These are phyloP conservation scores for Scaptodrosophila lebanonensis DNA, from an alignment of 1,140 invertebrate genomes.

Conservation along the genomic window DNA sequence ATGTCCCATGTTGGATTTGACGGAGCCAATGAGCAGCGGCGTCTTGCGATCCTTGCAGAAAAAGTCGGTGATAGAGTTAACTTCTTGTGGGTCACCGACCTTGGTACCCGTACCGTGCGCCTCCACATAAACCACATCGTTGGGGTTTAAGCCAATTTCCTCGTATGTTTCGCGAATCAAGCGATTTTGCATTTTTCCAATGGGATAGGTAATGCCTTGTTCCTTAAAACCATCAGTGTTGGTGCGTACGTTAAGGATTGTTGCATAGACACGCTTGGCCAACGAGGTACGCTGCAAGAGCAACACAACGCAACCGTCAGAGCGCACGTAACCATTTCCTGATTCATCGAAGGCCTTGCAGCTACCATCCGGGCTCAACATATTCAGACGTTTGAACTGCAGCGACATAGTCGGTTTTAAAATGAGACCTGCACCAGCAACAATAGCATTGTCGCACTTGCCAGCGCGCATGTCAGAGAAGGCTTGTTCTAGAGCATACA, in stretches of 20 bases:
- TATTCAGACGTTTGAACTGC: conserved; percentile 94
- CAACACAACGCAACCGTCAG: conserved; percentile 90
- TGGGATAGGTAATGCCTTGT: conserved; percentile 94
- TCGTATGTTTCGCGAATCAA: conserved; percentile 91
- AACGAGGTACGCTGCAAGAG: conserved; percentile 87
- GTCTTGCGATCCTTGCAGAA: conserved; percentile 90
- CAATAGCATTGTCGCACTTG: conserved; percentile 94
- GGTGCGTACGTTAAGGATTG: conserved; percentile 89
- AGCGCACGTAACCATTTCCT: conserved; percentile 94
- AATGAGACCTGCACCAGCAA: conserved; percentile 89
- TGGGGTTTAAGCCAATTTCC: conserved; percentile 88
- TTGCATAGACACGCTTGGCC: conserved; percentile 90
- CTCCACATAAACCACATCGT: conserved; percentile 91
- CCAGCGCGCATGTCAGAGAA: conserved; percentile 88
- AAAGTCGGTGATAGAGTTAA: conserved; percentile 93
- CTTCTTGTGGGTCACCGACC: conserved; percentile 96
- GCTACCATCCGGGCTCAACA: conserved; percentile 91
- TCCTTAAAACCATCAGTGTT: conserved; percentile 95
- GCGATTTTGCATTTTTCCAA: conserved; percentile 89
- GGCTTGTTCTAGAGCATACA: conserved; percentile 93
- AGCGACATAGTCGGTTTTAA: conserved; percentile 92
- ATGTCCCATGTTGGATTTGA: conserved; percentile 99
- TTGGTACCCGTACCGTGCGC: conserved; percentile 98
- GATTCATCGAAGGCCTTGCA: conserved; percentile 96
- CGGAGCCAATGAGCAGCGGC: conserved; percentile 94